Percentiles rank a stretch among this genome's conserved stretches.
phyloP scores from a whole-genome alignment of 2,113 vertebrate species.

The Crotalus horridus region DNA sequence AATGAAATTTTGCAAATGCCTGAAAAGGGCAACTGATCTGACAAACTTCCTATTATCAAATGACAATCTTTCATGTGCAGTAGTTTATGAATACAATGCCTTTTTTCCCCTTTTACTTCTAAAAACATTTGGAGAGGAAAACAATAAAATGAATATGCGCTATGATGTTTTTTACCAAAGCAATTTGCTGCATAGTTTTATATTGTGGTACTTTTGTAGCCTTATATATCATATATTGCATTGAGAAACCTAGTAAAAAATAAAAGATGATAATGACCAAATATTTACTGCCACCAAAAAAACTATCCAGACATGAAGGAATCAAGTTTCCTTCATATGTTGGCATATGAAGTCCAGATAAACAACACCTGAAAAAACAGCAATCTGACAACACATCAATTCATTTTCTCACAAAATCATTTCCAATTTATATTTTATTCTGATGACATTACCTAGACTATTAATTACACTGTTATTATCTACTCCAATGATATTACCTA shows the following conservation, averaged over 20 bases:
- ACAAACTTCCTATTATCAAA: not conserved
- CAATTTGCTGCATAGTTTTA: not conserved
- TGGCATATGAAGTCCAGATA: not conserved
- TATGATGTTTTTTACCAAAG: not conserved
- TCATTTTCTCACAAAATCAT: not conserved
- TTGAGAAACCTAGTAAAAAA: not conserved
- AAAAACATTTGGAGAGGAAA: not conserved
- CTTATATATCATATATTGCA: not conserved
- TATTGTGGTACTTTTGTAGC: not conserved
- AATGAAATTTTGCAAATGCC: not conserved
- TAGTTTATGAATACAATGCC: not conserved
- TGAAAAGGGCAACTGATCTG: not conserved
- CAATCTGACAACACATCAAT: not conserved
- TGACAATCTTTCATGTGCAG: not conserved
- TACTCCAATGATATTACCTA: not conserved
- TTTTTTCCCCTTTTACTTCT: not conserved
- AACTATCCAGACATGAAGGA: not conserved
- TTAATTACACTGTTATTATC: not conserved
- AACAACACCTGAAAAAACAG: not conserved
- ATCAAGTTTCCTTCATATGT: not conserved
- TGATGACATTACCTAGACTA: too few relatives aligned
- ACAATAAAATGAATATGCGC: not conserved
- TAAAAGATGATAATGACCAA: not conserved
- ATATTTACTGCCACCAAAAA: not conserved
- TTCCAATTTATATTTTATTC: not conserved